Evolutionary conservation across 2,888 invertebrate species (phyloP).

Genomic region (Seladonia tumulorum): DNA sequence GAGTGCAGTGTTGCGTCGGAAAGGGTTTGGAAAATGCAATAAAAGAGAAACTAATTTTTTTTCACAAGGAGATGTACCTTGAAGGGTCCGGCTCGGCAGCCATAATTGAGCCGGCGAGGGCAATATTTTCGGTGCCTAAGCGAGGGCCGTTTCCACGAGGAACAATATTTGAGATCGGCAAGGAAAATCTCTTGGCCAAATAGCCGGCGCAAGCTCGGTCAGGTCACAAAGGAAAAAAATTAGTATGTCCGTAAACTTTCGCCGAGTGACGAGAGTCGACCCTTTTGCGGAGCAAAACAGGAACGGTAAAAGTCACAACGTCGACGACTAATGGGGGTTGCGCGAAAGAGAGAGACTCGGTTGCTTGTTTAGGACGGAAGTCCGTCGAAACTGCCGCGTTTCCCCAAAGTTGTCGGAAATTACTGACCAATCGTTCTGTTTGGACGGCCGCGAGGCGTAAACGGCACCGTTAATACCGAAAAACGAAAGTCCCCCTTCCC

Average conservation of each 20-base stretch:
- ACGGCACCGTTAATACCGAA: slow-evolving; percentile 51
- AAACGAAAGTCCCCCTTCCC: slow-evolving; percentile 17
- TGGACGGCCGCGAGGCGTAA: slow-evolving; percentile 44
- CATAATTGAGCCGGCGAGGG: slow-evolving; percentile 4
- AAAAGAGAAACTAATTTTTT: not conserved
- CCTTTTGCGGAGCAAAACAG: slow-evolving; percentile 34
- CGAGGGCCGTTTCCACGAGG: not conserved
- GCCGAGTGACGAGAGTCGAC: slow-evolving; percentile 16
- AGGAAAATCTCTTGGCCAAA: slow-evolving; percentile 43
- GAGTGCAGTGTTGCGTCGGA: no score
- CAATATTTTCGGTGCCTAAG: not conserved
- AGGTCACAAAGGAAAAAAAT: slow-evolving; percentile 50
- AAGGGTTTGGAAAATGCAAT: not conserved
- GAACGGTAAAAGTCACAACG: slow-evolving; percentile 56
- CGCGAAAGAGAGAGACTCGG: slow-evolving; percentile 10
- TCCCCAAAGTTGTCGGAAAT: slow-evolving; percentile 54
- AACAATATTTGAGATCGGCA: slow-evolving; percentile 45
- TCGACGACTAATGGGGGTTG: slow-evolving; percentile 48
- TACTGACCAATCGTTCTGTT: slow-evolving; percentile 52
- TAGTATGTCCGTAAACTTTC: slow-evolving; percentile 44
- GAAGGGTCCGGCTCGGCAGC: not conserved
- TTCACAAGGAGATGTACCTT: not conserved
- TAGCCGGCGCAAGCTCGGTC: slow-evolving; percentile 11
- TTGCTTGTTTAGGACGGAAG: slow-evolving; percentile 69
- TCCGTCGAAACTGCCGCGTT: slow-evolving; percentile 20